Evolutionary conservation across 2,113 vertebrate species (phyloP), one percentile per base, ranked within the genome.

Genomic region (Labrus mixtus): DNA sequence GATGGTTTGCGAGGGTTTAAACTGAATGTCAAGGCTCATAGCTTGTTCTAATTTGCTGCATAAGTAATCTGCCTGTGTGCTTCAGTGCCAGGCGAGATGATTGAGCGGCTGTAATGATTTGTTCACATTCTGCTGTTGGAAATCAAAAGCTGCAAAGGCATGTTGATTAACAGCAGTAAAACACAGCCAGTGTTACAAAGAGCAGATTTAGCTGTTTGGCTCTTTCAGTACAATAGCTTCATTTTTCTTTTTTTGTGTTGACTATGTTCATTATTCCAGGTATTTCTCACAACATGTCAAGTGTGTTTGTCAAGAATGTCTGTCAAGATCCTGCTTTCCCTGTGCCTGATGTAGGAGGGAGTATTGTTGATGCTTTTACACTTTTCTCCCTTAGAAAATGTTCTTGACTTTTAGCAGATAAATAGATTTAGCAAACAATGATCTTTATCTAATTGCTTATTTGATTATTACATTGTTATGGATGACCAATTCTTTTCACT

Each of bases 21-120:
- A 73, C 36, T 79, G 45, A 63, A 70, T 43, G 72, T 82, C 68
- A 86, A 69, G 67, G 56, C 60, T 82, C 64, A 68, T 55, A 60
- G 72, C 54, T 58, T 73, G 69, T 41, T 72, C 66, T 87, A 85
- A 89, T 86, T 85, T 85, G 90, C 79, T 85, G 89, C 92, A 84
- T 87, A 84, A 81, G 91, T 93, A 93, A 93, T 90, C 60, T 74
- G 64, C 78, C 81, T 80, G 89, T 90, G 92, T 89, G 93, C 92
- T 91, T 92, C 92, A 86, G 88, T 43, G 79, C 93, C 93, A 94
- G 90, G 90, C 90, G 89, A 92, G 91, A 91, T 93, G 93, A 94
- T 92, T 92, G 92, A 94, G 93, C 88, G 80, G 92, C 90, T 90
- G 70, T 76, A 78, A 87, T 59, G 79, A 86, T 87, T 81, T 84